Conservation (phyloP, 1,140 invertebrate species). For the Diorhabda carinulata region DNA sequence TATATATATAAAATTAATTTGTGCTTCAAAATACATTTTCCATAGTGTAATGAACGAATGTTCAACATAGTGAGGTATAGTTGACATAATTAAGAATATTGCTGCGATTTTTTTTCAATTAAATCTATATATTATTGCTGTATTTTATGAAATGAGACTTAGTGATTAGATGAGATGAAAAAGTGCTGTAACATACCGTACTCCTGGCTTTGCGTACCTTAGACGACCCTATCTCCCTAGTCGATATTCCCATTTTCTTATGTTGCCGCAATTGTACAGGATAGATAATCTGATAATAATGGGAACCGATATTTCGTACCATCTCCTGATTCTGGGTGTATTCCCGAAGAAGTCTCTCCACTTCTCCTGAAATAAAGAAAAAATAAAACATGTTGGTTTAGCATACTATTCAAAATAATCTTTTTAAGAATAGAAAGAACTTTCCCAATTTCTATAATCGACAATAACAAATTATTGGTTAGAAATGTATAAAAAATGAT, state of each 20-base stretch:
- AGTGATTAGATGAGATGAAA: constrained; percentile 31
- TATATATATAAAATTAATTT: too few species aligned
- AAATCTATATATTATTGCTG: too few species aligned
- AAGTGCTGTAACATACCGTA: constrained; percentile 48
- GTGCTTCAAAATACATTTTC: too few species aligned
- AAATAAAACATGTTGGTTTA: neutral
- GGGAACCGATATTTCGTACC: constrained; percentile 81
- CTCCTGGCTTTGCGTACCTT: constrained; percentile 65
- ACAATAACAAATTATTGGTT: too few species aligned
- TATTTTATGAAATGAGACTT: neutral
- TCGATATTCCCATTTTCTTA: constrained; percentile 92
- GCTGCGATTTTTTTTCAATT: too few species aligned
- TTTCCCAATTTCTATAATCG: too few species aligned
- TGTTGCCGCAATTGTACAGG: constrained; percentile 89
- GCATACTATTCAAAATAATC: too few species aligned
- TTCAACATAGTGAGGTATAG: too few species aligned
- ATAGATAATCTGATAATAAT: constrained; percentile 93
- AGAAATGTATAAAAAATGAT: too few species aligned
- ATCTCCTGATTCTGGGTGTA: constrained; percentile 88
- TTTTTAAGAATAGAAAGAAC: too few species aligned
- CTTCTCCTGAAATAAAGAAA: constrained; percentile 65
- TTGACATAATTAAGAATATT: too few species aligned
- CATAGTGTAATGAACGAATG: too few species aligned
- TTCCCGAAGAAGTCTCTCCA: constrained; percentile 80
- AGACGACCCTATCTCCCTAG: constrained; percentile 75